These are phyloP conservation scores for Drosophila sp. DNA, from an alignment of 1,140 invertebrate genomes.

Conservation along the genomic window DNA sequence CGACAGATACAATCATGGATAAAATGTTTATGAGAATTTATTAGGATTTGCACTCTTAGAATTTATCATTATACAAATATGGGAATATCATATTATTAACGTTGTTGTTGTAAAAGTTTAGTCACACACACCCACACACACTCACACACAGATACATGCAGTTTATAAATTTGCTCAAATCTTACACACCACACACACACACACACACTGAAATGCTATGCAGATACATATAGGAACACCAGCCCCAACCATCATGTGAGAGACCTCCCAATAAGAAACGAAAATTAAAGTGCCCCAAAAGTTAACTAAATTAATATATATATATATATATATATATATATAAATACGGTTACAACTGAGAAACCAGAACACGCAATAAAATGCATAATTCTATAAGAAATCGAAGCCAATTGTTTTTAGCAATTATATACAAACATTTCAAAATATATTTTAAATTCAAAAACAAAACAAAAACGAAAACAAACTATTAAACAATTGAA, in stretches of 20 bases:
- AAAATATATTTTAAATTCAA: constrained; percentile 23
- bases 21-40: constrained; percentile 17
- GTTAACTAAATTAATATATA: constrained; percentile 27
- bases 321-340: constrained; percentile 22
- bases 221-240: constrained; percentile 30
- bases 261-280: not conserved
- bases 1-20: constrained; percentile 55
- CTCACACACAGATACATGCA: constrained; percentile 43
- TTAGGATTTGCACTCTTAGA: constrained; percentile 26
- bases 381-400: constrained; percentile 44
- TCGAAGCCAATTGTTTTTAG: constrained; percentile 81
- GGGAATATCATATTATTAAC: constrained; percentile 51
- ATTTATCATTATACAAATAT: constrained; percentile 19
- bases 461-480: constrained; percentile 8
- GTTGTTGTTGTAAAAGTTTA: constrained; percentile 73
- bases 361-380: constrained; percentile 32
- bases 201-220: constrained; percentile 36
- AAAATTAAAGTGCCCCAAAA: constrained; percentile 26
- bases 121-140: constrained; percentile 22
- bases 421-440: constrained; percentile 65
- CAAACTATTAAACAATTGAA: constrained; percentile 49
- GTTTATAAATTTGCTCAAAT: constrained; percentile 77
- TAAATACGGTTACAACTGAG: constrained; percentile 51
- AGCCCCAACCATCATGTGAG: not conserved
- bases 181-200: constrained; percentile 45